These are phyloP conservation scores for Cantharis flavilabris DNA, from an alignment of 2,888 invertebrate genomes.

Conservation along the genomic window DNA sequence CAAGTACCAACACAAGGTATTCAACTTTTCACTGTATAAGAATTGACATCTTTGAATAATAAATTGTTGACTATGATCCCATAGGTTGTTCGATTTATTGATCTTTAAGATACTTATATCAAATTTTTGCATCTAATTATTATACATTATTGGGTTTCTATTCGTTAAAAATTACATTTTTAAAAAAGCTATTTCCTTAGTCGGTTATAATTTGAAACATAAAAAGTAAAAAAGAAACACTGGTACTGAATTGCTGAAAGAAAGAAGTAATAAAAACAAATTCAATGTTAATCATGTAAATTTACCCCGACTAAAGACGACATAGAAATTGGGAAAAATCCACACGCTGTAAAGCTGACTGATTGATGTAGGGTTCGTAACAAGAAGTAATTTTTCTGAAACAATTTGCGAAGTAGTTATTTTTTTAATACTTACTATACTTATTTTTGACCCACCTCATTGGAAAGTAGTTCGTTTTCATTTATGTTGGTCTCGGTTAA, in stretches of 20 bases:
- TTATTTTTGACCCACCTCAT: conserved; percentile 10
- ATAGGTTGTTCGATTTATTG: no score
- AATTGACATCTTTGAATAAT: no score
- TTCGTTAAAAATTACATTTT: no score
- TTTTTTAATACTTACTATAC: neutral
- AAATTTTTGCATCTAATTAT: no score
- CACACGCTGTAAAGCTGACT: conserved; percentile 30
- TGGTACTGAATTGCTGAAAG: conserved; percentile 26
- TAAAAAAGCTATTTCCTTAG: neutral
- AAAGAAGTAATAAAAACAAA: neutral
- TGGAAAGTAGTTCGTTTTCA: conserved; percentile 12
- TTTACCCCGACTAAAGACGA: conserved; percentile 32
- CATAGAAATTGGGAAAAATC: conserved; percentile 32
- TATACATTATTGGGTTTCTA: no score
- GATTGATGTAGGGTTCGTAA: conserved; percentile 32
- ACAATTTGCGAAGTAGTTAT: neutral
- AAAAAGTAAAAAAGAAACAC: conserved; percentile 20
- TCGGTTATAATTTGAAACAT: conserved; percentile 20
- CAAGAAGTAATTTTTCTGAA: conserved; percentile 34
- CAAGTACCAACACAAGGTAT: no score
- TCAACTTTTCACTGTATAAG: no score
- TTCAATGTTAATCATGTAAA: neutral
- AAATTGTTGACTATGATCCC: no score
- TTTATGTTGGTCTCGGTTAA: conserved; percentile 14
- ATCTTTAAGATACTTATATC: no score